phyloP scores from a whole-genome alignment of 2,888 invertebrate genomes.

The Xestia xanthographa region DNA sequence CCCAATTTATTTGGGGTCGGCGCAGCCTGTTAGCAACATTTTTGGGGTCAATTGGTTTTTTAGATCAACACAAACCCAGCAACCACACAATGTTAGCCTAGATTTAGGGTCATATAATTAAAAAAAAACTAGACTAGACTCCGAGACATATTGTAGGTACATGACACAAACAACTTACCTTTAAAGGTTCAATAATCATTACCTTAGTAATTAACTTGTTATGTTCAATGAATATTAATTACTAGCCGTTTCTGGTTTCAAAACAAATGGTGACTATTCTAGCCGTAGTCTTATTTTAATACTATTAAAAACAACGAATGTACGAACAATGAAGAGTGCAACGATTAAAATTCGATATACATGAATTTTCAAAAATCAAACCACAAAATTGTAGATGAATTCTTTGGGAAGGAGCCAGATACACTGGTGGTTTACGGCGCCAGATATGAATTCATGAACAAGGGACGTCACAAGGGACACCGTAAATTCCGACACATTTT shows the following conservation, averaged over 20 bases:
- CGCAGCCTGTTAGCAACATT: no score
- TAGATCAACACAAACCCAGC: background rate
- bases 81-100: background rate
- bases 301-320: no score
- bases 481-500: no score
- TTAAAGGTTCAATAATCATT: conserved; percentile 18
- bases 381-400: no score
- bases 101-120: background rate
- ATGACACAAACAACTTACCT: background rate
- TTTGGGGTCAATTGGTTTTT: background rate
- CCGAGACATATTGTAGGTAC: background rate
- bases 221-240: conserved; percentile 51
- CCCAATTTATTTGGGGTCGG: no score
- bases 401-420: no score
- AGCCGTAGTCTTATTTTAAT: conserved; percentile 29
- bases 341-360: no score
- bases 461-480: no score
- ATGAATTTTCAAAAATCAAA: no score
- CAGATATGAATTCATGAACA: no score
- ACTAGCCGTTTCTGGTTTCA: conserved; percentile 46
- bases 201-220: conserved; percentile 31
- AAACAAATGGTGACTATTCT: conserved; percentile 52
- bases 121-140: background rate
- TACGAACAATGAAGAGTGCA: no score
- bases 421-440: no score